Evolutionary conservation across 2,888 invertebrate species (phyloP).

Genomic region (Aromia moschata): DNA sequence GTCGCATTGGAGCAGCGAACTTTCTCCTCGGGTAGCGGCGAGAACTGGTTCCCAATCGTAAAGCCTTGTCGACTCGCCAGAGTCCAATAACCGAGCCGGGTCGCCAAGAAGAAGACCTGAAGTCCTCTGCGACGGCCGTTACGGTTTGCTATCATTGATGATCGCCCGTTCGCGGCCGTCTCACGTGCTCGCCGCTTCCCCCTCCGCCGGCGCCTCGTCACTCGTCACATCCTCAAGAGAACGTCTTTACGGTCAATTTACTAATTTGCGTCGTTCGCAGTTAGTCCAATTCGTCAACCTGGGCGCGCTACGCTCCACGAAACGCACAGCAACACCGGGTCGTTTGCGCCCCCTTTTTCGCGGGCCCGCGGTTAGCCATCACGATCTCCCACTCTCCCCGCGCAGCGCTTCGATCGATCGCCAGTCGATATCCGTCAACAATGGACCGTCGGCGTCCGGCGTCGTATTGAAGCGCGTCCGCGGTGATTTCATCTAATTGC

Average conservation of each 20-base stretch:
- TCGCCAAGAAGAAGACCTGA: constrained; percentile 1
- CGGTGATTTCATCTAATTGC: constrained; percentile 41
- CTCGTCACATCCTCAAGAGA: constrained; percentile 44
- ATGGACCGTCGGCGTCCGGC: constrained; percentile 25
- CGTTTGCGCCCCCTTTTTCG: constrained; percentile 15
- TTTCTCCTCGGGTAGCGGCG: background rate
- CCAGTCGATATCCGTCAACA: constrained; percentile 18
- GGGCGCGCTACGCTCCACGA: constrained; percentile 30
- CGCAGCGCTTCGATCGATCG: background rate
- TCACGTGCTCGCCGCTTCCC: constrained; percentile 30
- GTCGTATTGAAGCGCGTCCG: constrained; percentile 27
- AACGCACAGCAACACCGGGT: constrained; percentile 25
- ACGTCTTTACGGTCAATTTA: constrained; percentile 57
- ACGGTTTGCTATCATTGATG: constrained; percentile 9
- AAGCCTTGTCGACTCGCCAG: background rate
- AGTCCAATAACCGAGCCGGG: constrained; percentile 9
- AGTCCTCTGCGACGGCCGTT: constrained; percentile 4
- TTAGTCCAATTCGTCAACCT: constrained; percentile 31
- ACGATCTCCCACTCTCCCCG: background rate
- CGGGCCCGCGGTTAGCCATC: background rate
- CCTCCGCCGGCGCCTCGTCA: constrained; percentile 31
- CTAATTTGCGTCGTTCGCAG: constrained; percentile 58
- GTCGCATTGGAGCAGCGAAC: background rate
- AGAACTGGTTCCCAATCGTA: constrained; percentile 3
- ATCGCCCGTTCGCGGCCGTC: constrained; percentile 14